Base-by-base conservation (phyloP, 2,888 invertebrate species). In the Kryphioiulus occultus region DNA sequence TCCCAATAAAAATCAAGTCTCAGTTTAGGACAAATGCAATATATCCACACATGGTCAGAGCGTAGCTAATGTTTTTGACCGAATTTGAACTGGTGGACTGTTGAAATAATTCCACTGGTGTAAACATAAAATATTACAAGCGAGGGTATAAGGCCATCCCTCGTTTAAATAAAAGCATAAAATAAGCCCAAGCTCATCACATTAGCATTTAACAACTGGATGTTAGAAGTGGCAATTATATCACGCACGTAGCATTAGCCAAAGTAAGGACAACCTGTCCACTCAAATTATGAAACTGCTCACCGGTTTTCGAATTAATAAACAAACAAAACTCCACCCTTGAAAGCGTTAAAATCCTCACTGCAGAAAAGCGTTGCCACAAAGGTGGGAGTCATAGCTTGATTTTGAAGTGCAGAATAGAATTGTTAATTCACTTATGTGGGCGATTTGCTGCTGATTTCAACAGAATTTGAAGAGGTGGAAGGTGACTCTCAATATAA, bases 401-500 rank as follows among this genome's bases (percentile, higher is more conserved):
- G 26, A 26, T 22, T 68, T 68, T 26, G 68, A 68, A 68, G 68
- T 68, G 68, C 68, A 68, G 12, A 68, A 68, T 2, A 26, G 26
- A 22, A 68, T 26, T 68, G 68, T 68, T 68, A 68, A 68, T 68
- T 68, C 68, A 68, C 26, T 12, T 7, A 26, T 68, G 68, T 68
- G 68, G 68, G 68, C 68, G 68, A 68, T 68, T 68, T 68, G 68
- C 68, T 68, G 68, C 68, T 68, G 68, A 68, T 68, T 68, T 68
- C n/a, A 68, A n/a, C 68, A 68, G 68, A 68, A 68, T 68, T 68
- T 68, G 68, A 68, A 68, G 68, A 68, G 68, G 68, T 68, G 68
- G 68, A 22, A 26, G 68, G 68, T 68, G 68, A 68, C 68, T 68
- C 53, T 59, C 68, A 26, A 68, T 26, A 68, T 68, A 26, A 68